These are phyloP conservation scores for Turritopsis rubra DNA, from an alignment of 30 jellyfish, hydroid and myxozoan genomes.

Conservation along the genomic window DNA sequence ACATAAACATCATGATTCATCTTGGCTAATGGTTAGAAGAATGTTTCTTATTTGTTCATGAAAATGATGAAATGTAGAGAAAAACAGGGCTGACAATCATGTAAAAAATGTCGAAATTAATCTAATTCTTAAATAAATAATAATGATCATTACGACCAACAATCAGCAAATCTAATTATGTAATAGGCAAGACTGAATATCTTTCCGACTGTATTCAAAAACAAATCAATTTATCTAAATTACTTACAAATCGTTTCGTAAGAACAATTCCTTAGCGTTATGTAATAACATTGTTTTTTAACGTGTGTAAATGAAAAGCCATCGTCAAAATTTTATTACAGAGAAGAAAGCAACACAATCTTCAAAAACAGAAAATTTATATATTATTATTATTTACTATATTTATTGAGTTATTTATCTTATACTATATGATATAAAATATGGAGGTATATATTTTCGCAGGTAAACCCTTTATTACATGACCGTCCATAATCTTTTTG, in stretches of 20 bases:
- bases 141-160: no score
- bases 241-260: not conserved
- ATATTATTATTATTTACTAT: no score
- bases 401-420: no score
- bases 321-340: not conserved
- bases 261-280: not conserved
- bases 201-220: not conserved
- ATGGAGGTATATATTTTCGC: not conserved
- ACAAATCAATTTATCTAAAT: not conserved
- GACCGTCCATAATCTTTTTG: not conserved
- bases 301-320: not conserved
- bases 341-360: not conserved
- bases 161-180: not conserved
- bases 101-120: not conserved
- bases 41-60: no score
- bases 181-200: not conserved
- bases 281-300: not conserved
- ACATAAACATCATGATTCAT: no score
- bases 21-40: no score
- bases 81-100: not conserved
- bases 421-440: no score
- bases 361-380: no score
- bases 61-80: not conserved
- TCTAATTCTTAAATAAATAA: no score
- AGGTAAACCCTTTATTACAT: not conserved